Base-by-base conservation (phyloP, 2,113 vertebrate species). In the Galemys pyrenaicus region DNA sequence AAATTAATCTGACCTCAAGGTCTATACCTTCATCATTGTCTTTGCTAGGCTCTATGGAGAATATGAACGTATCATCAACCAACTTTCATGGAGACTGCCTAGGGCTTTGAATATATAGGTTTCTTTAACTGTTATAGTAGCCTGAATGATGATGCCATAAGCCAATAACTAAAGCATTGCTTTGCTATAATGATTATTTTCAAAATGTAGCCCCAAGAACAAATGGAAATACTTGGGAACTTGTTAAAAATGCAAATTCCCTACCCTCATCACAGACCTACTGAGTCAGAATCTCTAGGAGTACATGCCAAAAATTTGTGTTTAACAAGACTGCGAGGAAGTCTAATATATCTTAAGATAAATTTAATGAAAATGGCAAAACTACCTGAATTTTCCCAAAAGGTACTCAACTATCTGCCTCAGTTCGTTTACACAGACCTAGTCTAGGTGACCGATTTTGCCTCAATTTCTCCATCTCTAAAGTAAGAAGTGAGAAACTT, bases 71-170 rank as follows among this genome's bases (percentile, higher is more conserved):
- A 84, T 8, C 15, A 62, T 62, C 13, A 89, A 13, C 12, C 58
- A 87, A 60, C 37, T 70, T 80, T 92, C 51, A 85, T 13, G 78
- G 54, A 65, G 39, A 87, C 28, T 70, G 8, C 9, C 26, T 87
- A 74, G 6, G 30, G 0, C 26, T 17, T 93, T 9, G 17, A 77
- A 49, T 65, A 51, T 65, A 2, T 58, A 73, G 16, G 28, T 64
- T 32, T 71, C 10, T 79, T 83, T 73, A 60, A 77, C 19, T 49
- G 35, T 77, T 6, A 16, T 91, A 67, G 44, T 73, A 17, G 6
- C 8, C 15, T 87, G 30, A 90, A 87, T 83, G 2, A 2, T 51
- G 1, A 83, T 74, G 26, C 5, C 28, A 87, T 82, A 87, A 49
- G 16, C 35, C 65, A 89, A 32, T 73, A 49, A 35, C 41, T 68